Evolutionary conservation across 2,113 vertebrate genomes (phyloP).

Genomic region (Litocranius walleri): DNA sequence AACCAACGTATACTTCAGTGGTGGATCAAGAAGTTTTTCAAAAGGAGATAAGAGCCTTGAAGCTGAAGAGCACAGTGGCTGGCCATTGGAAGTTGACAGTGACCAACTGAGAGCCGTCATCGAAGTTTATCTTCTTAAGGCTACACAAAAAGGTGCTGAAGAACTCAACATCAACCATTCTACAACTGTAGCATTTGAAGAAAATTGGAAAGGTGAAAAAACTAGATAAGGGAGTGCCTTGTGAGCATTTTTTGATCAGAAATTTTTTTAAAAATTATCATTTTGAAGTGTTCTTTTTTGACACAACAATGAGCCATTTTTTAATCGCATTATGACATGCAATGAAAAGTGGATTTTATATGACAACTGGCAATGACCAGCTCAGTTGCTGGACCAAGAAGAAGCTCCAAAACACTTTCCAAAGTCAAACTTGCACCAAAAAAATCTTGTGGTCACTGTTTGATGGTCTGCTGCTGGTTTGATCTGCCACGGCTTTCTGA

Average conservation of each 20-base stretch:
- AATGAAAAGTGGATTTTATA: background rate
- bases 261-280: fast-evolving
- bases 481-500: background rate
- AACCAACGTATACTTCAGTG: background rate
- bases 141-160: background rate
- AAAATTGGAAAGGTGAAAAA: background rate
- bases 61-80: background rate
- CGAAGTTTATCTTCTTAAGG: background rate
- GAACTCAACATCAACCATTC: background rate
- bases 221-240: background rate
- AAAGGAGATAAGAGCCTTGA: background rate
- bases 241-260: background rate
- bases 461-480: background rate
- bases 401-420: background rate
- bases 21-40: background rate
- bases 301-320: background rate
- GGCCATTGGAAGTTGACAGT: background rate
- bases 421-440: background rate
- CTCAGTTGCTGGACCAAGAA: background rate
- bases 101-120: background rate
- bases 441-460: background rate
- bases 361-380: background rate
- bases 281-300: background rate
- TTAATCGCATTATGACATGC: background rate
- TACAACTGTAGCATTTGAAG: background rate